These are phyloP conservation scores for Cheilosia impressa DNA, from an alignment of 2,888 invertebrate genomes.

Conservation along the genomic window DNA sequence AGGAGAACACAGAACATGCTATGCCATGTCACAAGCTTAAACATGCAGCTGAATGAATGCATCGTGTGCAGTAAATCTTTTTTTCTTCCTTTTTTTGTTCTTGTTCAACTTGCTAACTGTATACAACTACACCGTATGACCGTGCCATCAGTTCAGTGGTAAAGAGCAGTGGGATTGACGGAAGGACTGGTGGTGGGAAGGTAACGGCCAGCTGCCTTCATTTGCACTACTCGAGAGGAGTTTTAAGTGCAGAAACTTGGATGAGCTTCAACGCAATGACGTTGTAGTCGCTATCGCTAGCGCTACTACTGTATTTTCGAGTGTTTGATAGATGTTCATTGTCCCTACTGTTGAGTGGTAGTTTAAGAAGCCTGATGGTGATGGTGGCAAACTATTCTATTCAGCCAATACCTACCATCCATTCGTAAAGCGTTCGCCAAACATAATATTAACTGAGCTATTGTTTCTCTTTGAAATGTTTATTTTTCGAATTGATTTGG, in stretches of 20 bases:
- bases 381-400: conserved; percentile 33
- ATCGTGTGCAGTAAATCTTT: conserved; percentile 65
- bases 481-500: conserved; percentile 37
- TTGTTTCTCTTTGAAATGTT: conserved; percentile 35
- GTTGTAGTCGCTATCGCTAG: conserved; percentile 18
- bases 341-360: conserved; percentile 34
- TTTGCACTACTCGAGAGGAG: conserved; percentile 50
- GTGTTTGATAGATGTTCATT: conserved; percentile 63
- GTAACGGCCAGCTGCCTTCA: conserved; percentile 52
- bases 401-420: conserved; percentile 30
- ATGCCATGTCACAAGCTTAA: conserved; percentile 59
- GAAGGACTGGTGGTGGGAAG: conserved; percentile 23
- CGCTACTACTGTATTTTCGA: conserved; percentile 43
- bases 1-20: conserved; percentile 27
- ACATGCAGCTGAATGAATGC: conserved; percentile 60
- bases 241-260: conserved; percentile 62
- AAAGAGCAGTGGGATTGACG: conserved; percentile 19
- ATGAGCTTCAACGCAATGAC: conserved; percentile 43
- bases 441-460: conserved; percentile 58
- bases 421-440: conserved; percentile 27
- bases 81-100: conserved; percentile 24
- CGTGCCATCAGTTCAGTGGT: not conserved
- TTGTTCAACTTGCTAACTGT: conserved; percentile 14
- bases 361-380: not conserved
- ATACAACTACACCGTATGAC: not conserved